Percentiles rank a stretch among this genome's conserved stretches.
Evolutionary conservation across 2,797 vertebrate species (phyloP).

Genomic region (Eleutherodactylus coqui): DNA sequence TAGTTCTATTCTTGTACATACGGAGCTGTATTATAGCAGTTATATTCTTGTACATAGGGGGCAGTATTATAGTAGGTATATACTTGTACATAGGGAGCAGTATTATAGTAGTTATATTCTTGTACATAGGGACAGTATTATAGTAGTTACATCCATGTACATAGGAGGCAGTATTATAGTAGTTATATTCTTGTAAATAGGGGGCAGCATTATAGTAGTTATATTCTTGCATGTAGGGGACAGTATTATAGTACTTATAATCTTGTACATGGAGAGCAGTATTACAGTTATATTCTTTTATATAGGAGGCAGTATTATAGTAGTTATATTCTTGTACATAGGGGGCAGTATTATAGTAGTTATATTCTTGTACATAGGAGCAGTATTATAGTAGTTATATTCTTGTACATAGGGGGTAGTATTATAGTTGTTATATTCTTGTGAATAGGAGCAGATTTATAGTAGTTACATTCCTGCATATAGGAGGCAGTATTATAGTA

Average conservation of each 20-base stretch:
- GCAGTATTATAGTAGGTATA: constrained; percentile 6
- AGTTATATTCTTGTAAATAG: not conserved
- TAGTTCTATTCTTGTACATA: too few relatives aligned
- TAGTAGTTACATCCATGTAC: not conserved
- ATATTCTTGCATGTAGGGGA: not conserved
- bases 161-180: not conserved
- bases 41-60: not conserved
- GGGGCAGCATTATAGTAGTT: not conserved
- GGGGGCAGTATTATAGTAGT: not conserved
- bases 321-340: constrained; percentile 5
- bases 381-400: too few relatives aligned
- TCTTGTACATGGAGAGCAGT: not conserved
- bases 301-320: not conserved
- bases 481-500: too few relatives aligned
- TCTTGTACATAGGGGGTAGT: too few relatives aligned
- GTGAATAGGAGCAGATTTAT: too few relatives aligned
- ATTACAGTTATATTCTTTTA: not conserved
- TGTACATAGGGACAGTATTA: not conserved
- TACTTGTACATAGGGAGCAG: not conserved
- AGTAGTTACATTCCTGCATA: too few relatives aligned
- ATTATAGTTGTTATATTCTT: too few relatives aligned
- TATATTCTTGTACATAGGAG: too few relatives aligned
- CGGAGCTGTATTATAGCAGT: not conserved
- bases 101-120: constrained; percentile 5
- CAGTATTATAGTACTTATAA: constrained; percentile 2